Conservation (phyloP, 2,888 invertebrate species). For the Chorisops tibialis region DNA sequence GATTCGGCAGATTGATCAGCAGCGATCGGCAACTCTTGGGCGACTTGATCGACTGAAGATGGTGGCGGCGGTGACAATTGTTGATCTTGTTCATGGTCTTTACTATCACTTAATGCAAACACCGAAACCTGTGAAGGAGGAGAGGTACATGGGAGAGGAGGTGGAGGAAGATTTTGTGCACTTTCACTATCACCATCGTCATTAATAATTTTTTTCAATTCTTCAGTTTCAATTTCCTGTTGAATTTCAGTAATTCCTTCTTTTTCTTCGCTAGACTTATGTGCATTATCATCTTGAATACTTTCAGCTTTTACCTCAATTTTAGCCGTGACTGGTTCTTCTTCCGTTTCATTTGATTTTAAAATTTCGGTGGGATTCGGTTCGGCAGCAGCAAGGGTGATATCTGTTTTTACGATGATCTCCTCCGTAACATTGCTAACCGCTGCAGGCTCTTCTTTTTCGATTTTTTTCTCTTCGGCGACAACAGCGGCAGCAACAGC, state of each 20-base stretch:
- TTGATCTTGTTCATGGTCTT: conserved; percentile 6
- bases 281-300: conserved; percentile 36
- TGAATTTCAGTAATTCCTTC: conserved; percentile 38
- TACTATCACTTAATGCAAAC: conserved; percentile 56
- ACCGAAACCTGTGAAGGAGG: conserved; percentile 73
- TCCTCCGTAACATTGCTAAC: background rate
- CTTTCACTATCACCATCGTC: conserved; percentile 33
- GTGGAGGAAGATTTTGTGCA: conserved; percentile 52
- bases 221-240: conserved; percentile 44
- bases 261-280: conserved; percentile 46
- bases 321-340: conserved; percentile 30
- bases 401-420: conserved; percentile 16
- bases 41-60: background rate
- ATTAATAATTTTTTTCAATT: conserved; percentile 24
- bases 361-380: conserved; percentile 32
- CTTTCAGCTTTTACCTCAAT: conserved; percentile 37
- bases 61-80: conserved; percentile 21
- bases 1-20: background rate
- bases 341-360: conserved; percentile 25
- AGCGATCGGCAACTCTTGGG: background rate
- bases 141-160: conserved; percentile 70
- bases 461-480: background rate
- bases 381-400: conserved; percentile 29
- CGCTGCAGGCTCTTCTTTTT: too few species aligned
- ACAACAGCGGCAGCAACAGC: background rate